These are phyloP conservation scores for Fringilla coelebs DNA, from an alignment of 2,797 vertebrate genomes.

Conservation along the genomic window DNA sequence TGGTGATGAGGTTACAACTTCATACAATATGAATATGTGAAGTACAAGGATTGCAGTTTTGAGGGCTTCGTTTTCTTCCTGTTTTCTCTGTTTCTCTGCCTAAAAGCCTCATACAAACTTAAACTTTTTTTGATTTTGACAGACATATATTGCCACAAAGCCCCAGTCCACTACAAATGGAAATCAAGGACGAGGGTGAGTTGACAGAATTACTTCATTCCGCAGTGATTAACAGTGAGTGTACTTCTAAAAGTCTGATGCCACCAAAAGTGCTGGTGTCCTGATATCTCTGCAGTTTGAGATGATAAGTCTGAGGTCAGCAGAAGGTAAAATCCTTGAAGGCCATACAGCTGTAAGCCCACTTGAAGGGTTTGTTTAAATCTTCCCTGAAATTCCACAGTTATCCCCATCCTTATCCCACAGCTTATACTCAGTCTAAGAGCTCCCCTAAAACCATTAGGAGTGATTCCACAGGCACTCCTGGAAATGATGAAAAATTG, in stretches of 20 bases:
- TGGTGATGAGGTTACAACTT: background rate
- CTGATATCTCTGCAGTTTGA: background rate
- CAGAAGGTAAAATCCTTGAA: background rate
- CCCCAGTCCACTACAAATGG: background rate
- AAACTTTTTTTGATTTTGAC: background rate
- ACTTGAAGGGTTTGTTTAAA: constrained; percentile 36
- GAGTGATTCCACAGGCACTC: background rate
- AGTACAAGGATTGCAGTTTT: background rate
- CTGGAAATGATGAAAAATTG: background rate
- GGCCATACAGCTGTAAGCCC: background rate
- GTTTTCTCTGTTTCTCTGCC: background rate
- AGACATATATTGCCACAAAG: background rate
- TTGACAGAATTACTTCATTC: background rate
- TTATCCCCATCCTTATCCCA: constrained; percentile 7
- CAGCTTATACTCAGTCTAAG: background rate
- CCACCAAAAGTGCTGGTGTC: background rate
- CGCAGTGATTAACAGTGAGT: background rate
- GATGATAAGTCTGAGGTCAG: constrained; percentile 8
- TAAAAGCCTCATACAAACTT: background rate
- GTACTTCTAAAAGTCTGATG: background rate
- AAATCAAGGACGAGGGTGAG: background rate
- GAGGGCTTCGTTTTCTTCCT: background rate
- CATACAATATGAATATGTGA: background rate
- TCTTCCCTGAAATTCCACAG: constrained; percentile 41
- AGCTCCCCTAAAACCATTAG: constrained; percentile 2